Conservation (phyloP, 2,888 invertebrate genomes). For the Xanthia icteritia region DNA sequence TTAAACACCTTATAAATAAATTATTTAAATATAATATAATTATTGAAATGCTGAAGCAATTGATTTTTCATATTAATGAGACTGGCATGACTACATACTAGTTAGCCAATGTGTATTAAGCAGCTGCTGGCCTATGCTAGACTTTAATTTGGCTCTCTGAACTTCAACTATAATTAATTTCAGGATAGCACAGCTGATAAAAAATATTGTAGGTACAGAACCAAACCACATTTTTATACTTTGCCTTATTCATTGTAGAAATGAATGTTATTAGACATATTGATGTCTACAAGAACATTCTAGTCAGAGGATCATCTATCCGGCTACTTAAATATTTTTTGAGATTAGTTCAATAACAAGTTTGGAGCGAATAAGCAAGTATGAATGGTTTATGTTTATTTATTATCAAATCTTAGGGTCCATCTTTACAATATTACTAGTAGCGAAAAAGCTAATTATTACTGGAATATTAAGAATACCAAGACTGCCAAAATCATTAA, state of each 20-base stretch:
- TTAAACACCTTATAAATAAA: conserved; percentile 23
- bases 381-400: neutral
- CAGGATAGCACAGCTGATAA: neutral
- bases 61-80: neutral
- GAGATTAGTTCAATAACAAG: neutral
- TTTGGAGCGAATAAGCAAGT: neutral
- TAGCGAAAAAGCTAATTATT: neutral
- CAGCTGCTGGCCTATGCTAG: neutral
- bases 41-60: too few relatives aligned
- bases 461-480: neutral
- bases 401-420: neutral
- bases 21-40: conserved; percentile 4
- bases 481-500: conserved; percentile 9
- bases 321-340: neutral
- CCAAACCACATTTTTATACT: neutral
- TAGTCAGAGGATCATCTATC: neutral
- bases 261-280: neutral
- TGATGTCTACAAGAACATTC: neutral
- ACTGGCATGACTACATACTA: neutral
- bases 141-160: neutral
- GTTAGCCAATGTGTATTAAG: neutral
- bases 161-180: neutral
- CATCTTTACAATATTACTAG: neutral
- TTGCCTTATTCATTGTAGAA: neutral
- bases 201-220: neutral